Base-by-base conservation (phyloP, 2,113 vertebrate genomes). In the Alligator sinensis region DNA sequence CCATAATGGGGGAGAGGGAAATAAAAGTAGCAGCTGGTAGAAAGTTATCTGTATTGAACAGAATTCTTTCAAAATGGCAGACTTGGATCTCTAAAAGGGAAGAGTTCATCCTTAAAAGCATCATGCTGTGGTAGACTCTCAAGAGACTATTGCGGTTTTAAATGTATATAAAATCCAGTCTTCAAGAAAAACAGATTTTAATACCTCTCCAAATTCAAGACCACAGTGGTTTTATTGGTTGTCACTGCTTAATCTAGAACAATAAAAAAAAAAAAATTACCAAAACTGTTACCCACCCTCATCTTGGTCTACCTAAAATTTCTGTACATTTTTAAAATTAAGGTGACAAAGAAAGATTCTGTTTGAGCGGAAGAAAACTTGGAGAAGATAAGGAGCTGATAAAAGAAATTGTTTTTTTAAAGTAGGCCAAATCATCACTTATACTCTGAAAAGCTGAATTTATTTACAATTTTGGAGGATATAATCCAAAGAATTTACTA, bases 321-420 rank as follows among this genome's bases (percentile, higher is more conserved):
- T 85, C 91, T 93, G 9, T 82, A 91, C 64, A 91, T 82, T 80
- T 89, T 91, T 80, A 88, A 96, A 95, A 92, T 88, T 22, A 95
- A 96, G 21, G 84, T 60, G 24, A 93, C 34, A 90, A 57, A 34
- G 59, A 91, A 93, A 80, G 84, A 74, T 92, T 82, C 92, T 96
- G 89, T 90, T 77, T 77, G 28, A 13, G 55, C 30, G 22, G 5
- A 11, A 11, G 61, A 84, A 86, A 57, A 86, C 88, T 27, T 79
- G 75, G 94, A 62, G 79, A 93, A 87, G 93, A 86, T n/a, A 90
- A 75, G 78, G 12, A 63, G 92, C 66, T 93, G 54, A 38, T 96
- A 94, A 95, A 94, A 84, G 24, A 82, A 95, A 88, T 62, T 62
- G 7, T 47, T 47, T 47, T 47, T 47, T 47, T 47, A 9, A 92